phyloP scores from a whole-genome alignment of 2,888 invertebrate genomes.

The Chrysolina oricalcia region DNA sequence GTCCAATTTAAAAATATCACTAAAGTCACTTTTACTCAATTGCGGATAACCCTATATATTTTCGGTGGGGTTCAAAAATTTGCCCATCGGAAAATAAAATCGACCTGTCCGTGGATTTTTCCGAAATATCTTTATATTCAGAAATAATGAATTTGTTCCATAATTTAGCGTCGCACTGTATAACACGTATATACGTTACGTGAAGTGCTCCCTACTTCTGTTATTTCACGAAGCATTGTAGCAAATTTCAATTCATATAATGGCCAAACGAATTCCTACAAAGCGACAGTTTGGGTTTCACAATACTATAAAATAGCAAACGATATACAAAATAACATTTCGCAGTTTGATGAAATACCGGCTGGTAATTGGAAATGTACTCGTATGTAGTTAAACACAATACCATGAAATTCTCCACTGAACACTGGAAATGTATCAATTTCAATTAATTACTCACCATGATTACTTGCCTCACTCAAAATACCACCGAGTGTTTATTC shows the following conservation, averaged over 20 bases:
- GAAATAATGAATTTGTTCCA: too few species aligned
- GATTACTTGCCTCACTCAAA: background rate
- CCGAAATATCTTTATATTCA: too few species aligned
- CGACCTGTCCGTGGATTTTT: too few species aligned
- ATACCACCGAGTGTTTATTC: background rate
- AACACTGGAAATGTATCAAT: constrained; percentile 2
- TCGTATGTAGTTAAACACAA: constrained; percentile 16
- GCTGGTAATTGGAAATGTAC: constrained; percentile 15
- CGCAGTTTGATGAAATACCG: constrained; percentile 7
- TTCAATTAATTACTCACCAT: constrained; percentile 2
- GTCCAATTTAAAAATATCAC: too few species aligned
- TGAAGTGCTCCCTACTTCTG: too few species aligned
- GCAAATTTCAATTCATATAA: background rate
- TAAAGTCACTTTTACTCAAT: too few species aligned
- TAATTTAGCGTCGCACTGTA: too few species aligned
- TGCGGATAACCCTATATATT: too few species aligned
- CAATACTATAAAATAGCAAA: background rate
- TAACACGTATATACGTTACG: too few species aligned
- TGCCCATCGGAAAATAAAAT: too few species aligned
- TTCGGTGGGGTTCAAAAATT: too few species aligned
- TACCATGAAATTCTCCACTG: background rate
- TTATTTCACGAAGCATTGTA: background rate
- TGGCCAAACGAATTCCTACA: background rate
- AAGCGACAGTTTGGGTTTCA: background rate
- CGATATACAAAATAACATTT: constrained; percentile 14